Conservation (phyloP, 2,797 vertebrate genomes). For the Florisuga fusca region DNA sequence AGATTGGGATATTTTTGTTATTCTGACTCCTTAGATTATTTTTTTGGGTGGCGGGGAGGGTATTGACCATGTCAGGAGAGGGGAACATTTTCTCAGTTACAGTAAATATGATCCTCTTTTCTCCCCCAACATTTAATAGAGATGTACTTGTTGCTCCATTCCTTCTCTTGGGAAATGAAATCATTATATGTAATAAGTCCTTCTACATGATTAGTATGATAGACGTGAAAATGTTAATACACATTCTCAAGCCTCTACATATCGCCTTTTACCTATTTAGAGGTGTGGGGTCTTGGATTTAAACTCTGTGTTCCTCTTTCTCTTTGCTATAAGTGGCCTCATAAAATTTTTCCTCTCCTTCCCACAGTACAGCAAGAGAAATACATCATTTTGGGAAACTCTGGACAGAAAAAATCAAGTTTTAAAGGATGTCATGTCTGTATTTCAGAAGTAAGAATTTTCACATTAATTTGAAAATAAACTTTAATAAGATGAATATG, state of each 20-base stretch:
- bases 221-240: background rate
- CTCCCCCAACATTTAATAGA: conserved; percentile 26
- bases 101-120: background rate
- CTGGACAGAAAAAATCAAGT: background rate
- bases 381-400: background rate
- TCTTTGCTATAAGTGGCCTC: background rate
- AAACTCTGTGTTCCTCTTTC: background rate
- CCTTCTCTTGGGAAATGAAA: conserved; percentile 13
- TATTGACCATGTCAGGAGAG: background rate
- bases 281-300: background rate
- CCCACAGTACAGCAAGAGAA: background rate
- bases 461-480: background rate
- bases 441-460: background rate
- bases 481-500: background rate
- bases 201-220: background rate
- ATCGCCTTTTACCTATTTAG: background rate
- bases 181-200: background rate
- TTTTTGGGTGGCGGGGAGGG: background rate
- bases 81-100: background rate
- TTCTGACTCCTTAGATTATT: background rate
- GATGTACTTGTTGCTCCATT: background rate
- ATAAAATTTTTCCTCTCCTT: background rate
- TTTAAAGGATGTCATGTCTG: background rate
- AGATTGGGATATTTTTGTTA: background rate
- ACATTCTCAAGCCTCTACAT: background rate